A percentile compares a stretch with the other conserved stretches of the same genome.
These are phyloP conservation scores for Peromyscus maniculatus DNA, from an alignment of 2,113 vertebrate species.

Conservation along the genomic window DNA sequence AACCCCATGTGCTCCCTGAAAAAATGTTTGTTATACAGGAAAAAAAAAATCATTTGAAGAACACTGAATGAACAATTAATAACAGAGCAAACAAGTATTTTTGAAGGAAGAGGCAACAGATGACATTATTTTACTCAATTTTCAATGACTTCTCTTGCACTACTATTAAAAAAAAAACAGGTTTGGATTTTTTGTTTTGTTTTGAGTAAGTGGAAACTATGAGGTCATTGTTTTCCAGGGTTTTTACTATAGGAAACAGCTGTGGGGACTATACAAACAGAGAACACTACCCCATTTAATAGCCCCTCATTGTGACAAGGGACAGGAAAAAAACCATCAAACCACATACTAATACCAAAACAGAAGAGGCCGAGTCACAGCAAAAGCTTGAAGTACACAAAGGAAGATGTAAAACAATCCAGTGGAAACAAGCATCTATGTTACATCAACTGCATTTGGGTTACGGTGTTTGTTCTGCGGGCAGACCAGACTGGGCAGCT, in stretches of 20 bases:
- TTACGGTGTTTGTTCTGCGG: neutral
- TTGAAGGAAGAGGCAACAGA: constrained; percentile 64
- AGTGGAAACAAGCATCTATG: neutral
- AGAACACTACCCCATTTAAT: constrained; percentile 78
- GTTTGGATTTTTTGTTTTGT: neutral
- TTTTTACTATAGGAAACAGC: constrained; percentile 84
- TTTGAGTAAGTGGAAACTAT: constrained; percentile 72
- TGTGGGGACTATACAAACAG: constrained; percentile 76
- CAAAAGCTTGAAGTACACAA: constrained; percentile 9
- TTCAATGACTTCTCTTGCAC: constrained; percentile 70
- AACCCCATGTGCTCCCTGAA: neutral
- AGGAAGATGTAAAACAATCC: neutral
- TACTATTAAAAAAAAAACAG: constrained; percentile 67
- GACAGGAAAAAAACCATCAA: constrained; percentile 79
- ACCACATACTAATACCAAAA: neutral
- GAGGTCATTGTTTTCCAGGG: constrained; percentile 80
- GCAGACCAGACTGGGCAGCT: neutral
- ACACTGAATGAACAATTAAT: constrained; percentile 46
- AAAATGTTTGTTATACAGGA: constrained; percentile 45
- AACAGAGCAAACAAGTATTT: constrained; percentile 69
- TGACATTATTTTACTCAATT: constrained; percentile 49
- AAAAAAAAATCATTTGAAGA: constrained; percentile 52
- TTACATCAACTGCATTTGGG: neutral
- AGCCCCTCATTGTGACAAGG: constrained; percentile 76
- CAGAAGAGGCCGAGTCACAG: constrained; percentile 13